phyloP scores from a whole-genome alignment of 2,797 vertebrate species.

The Chloroceryle amazona region DNA sequence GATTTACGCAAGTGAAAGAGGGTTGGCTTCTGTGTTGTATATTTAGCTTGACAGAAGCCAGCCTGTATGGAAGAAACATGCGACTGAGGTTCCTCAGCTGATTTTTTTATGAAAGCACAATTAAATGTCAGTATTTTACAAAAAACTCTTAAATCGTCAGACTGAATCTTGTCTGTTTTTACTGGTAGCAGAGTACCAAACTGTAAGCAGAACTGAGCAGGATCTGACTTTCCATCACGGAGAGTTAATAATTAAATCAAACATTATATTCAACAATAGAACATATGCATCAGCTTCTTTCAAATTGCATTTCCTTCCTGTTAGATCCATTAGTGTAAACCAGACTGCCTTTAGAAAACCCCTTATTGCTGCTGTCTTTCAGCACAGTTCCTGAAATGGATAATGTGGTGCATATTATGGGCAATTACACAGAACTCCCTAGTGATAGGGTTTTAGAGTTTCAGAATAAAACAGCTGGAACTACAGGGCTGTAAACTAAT shows the following conservation, averaged over 20 bases:
- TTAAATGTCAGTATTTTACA: constrained; percentile 54
- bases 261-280: constrained; percentile 92
- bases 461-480: constrained; percentile 87
- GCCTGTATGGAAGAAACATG: constrained; percentile 20
- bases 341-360: constrained; percentile 92
- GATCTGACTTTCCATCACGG: constrained; percentile 89
- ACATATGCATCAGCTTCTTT: constrained; percentile 94
- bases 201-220: constrained; percentile 78
- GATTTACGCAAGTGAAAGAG: background rate
- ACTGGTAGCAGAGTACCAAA: constrained; percentile 77
- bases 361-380: constrained; percentile 90
- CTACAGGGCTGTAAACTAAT: constrained; percentile 82
- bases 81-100: constrained; percentile 45
- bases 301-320: constrained; percentile 96
- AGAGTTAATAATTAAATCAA: constrained; percentile 96
- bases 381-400: constrained; percentile 89
- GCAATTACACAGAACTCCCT: constrained; percentile 91
- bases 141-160: constrained; percentile 59
- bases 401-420: constrained; percentile 92
- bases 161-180: constrained; percentile 69
- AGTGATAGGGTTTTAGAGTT: constrained; percentile 88
- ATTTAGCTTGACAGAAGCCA: constrained; percentile 50
- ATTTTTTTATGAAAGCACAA: constrained; percentile 51
- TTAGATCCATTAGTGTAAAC: constrained; percentile 92
- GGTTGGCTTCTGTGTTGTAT: background rate